Evolutionary conservation across 1,140 invertebrate genomes (phyloP).

Genomic region (Orius insidiosus): DNA sequence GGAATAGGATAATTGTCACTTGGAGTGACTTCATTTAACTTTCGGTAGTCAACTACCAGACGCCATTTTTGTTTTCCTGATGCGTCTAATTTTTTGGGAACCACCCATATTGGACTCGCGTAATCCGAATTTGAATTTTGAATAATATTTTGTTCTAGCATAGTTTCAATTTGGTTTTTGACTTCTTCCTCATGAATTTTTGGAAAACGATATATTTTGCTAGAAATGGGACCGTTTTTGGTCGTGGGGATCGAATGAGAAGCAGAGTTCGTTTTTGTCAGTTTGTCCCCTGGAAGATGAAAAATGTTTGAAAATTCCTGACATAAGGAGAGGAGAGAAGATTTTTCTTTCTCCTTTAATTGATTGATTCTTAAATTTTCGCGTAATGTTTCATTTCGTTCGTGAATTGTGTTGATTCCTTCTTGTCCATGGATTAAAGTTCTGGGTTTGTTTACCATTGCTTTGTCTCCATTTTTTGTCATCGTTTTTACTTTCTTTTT

Average conservation of each 20-base stretch:
- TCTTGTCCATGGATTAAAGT: too few relatives aligned
- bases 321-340: too few relatives aligned
- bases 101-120: conserved; percentile 14
- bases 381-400: too few relatives aligned
- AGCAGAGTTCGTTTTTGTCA: conserved; percentile 9
- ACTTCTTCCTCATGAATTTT: conserved; percentile 23
- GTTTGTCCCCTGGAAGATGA: not conserved
- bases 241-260: conserved; percentile 21
- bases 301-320: not conserved
- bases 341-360: too few relatives aligned
- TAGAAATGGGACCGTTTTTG: conserved; percentile 17
- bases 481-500: too few relatives aligned
- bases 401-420: too few relatives aligned
- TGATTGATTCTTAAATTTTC: too few relatives aligned
- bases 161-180: conserved; percentile 21
- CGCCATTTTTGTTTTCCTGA: conserved; percentile 17
- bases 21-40: conserved; percentile 16
- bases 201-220: conserved; percentile 24
- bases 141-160: conserved; percentile 16
- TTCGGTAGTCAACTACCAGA: conserved; percentile 20
- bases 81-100: conserved; percentile 19
- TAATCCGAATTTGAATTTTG: conserved; percentile 12
- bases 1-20: conserved; percentile 11
- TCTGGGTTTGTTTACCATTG: too few relatives aligned
- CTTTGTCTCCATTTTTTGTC: too few relatives aligned